Conservation (phyloP, 1,140 invertebrate species). For the Lethrus apterus region DNA sequence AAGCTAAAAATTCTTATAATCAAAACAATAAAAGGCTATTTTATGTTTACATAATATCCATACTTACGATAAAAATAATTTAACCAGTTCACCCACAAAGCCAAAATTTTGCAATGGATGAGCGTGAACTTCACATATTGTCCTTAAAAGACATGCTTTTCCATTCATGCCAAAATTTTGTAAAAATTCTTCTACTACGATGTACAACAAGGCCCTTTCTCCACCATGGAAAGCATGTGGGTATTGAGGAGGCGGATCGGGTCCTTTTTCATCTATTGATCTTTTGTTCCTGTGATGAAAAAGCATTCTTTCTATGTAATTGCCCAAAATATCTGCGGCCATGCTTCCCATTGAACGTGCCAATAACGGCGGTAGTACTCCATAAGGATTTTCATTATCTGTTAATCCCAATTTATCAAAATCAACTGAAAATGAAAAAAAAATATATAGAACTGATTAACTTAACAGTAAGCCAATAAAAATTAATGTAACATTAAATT, state of each 20-base stretch:
- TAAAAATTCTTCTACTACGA: slow-evolving; percentile 66
- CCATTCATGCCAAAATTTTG: slow-evolving; percentile 70
- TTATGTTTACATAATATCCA: background rate
- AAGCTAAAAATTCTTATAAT: too few species aligned
- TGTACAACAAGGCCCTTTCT: slow-evolving; percentile 67
- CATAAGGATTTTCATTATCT: slow-evolving; percentile 78
- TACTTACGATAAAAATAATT: slow-evolving; percentile 72
- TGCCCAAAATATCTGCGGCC: slow-evolving; percentile 52
- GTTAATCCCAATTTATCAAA: slow-evolving; percentile 76
- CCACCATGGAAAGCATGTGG: slow-evolving; percentile 62
- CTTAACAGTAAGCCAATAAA: too few species aligned
- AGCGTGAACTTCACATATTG: slow-evolving; percentile 79
- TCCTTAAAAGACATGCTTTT: slow-evolving; percentile 70
- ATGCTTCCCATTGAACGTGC: slow-evolving; percentile 62
- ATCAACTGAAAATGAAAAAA: slow-evolving; percentile 54
- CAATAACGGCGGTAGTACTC: slow-evolving; percentile 62
- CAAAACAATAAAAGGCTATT: too few species aligned
- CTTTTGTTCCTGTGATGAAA: slow-evolving; percentile 56
- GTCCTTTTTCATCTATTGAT: slow-evolving; percentile 38
- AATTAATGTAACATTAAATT: too few species aligned
- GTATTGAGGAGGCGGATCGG: slow-evolving; percentile 25
- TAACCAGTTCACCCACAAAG: slow-evolving; percentile 68
- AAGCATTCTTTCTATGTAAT: slow-evolving; percentile 65
- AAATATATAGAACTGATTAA: too few species aligned
- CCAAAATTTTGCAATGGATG: slow-evolving; percentile 69